phyloP scores from a whole-genome alignment of 2,888 invertebrate genomes.

The Myopa tessellatipennis region DNA sequence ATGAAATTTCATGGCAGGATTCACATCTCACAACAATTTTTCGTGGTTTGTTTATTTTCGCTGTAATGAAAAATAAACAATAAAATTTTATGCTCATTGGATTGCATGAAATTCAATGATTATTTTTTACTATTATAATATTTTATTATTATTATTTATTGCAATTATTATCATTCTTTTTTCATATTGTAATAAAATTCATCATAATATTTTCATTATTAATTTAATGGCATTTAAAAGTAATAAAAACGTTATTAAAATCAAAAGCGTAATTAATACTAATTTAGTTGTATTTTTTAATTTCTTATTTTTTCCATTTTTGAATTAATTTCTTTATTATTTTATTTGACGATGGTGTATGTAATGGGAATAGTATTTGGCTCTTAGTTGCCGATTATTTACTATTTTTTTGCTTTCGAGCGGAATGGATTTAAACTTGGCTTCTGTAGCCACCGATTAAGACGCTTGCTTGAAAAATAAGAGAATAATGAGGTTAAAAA shows the following conservation, averaged over 20 bases:
- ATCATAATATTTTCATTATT: no score
- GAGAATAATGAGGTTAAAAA: not conserved
- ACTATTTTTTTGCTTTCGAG: not conserved
- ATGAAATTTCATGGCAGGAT: conserved; percentile 7
- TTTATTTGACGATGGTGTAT: no score
- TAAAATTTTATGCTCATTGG: not conserved
- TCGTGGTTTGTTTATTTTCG: conserved; percentile 6
- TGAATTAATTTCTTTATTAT: no score
- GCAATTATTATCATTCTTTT: not conserved
- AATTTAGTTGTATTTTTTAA: no score
- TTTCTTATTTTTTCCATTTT: no score
- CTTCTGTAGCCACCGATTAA: no score
- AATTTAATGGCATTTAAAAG: no score
- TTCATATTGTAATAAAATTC: no score
- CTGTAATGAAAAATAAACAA: conserved; percentile 26
- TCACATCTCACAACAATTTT: not conserved
- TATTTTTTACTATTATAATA: not conserved
- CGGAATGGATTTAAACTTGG: no score
- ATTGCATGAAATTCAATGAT: not conserved
- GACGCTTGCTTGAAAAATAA: no score
- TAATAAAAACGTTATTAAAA: no score
- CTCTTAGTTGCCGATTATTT: not conserved
- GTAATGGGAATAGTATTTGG: not conserved
- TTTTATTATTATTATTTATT: not conserved
- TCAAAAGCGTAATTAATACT: no score